Conservation (phyloP, 2,888 invertebrate species). For the Melolontha melolontha region DNA sequence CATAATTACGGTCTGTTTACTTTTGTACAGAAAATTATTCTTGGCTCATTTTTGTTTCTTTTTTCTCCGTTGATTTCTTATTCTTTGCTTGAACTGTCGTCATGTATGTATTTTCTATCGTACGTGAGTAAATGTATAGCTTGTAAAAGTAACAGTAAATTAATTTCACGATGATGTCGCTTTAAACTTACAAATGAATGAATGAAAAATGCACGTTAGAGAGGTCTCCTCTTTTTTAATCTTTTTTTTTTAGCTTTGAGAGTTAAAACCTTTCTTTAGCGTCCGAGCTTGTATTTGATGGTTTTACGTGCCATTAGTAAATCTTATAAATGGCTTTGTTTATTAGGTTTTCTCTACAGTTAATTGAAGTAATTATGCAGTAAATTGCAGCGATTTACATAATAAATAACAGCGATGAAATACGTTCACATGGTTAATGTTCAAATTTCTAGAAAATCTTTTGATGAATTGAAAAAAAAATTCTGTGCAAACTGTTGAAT, state of each 20-base stretch:
- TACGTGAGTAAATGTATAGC: not conserved
- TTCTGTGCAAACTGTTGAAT: too few relatives aligned
- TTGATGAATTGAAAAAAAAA: too few relatives aligned
- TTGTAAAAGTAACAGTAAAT: slow-evolving; percentile 5
- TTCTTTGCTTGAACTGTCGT: not conserved
- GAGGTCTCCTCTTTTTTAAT: not conserved
- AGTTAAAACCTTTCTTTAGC: slow-evolving; percentile 9
- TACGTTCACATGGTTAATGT: too few relatives aligned
- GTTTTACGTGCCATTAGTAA: slow-evolving; percentile 32
- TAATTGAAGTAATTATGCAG: slow-evolving; percentile 30
- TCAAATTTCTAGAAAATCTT: too few relatives aligned
- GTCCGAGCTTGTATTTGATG: not conserved
- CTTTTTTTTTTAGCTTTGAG: not conserved
- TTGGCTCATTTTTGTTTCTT: not conserved
- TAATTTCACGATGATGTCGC: slow-evolving; percentile 8
- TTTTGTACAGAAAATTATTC: slow-evolving; percentile 36
- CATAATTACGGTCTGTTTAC: slow-evolving; percentile 45
- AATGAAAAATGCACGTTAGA: not conserved
- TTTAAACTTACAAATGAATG: not conserved
- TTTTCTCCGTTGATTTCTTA: not conserved
- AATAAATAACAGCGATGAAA: slow-evolving; percentile 23
- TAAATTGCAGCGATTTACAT: slow-evolving; percentile 26
- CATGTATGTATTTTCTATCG: slow-evolving; percentile 2
- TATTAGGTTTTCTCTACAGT: slow-evolving; percentile 24
- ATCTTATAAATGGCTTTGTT: slow-evolving; percentile 31